phyloP scores from a whole-genome alignment of 2,113 vertebrate species.

The Bettongia penicillata region DNA sequence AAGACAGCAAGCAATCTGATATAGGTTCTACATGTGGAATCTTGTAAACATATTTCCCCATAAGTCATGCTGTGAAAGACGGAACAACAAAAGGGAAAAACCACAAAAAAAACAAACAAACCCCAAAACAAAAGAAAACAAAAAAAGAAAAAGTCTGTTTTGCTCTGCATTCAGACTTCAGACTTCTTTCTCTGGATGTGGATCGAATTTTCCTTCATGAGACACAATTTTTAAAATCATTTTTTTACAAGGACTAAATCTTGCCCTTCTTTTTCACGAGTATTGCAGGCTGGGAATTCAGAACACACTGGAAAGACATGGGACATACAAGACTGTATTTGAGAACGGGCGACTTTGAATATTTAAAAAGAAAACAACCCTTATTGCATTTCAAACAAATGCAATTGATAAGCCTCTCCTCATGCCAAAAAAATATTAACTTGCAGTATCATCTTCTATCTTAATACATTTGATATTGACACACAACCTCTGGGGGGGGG shows the following conservation, averaged over 20 bases:
- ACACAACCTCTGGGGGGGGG: not conserved
- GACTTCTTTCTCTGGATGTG: too few species aligned
- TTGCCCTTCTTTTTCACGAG: constrained; percentile 25
- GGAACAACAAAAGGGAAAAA: too few species aligned
- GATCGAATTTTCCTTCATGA: too few species aligned
- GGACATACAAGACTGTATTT: not conserved
- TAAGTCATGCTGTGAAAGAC: too few species aligned
- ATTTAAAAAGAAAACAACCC: constrained; percentile 52
- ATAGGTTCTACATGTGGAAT: too few species aligned
- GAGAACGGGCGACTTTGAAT: not conserved
- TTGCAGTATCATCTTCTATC: constrained; percentile 28
- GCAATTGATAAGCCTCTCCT: constrained; percentile 20
- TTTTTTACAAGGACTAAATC: not conserved
- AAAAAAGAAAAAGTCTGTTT: too few species aligned
- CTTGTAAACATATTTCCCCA: too few species aligned
- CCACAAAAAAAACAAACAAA: too few species aligned
- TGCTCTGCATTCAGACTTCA: too few species aligned
- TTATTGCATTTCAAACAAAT: constrained; percentile 3
- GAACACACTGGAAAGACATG: constrained; percentile 7
- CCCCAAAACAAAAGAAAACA: too few species aligned
- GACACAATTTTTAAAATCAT: not conserved
- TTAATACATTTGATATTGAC: constrained; percentile 11
- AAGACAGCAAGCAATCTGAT: too few species aligned
- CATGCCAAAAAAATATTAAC: constrained; percentile 44
- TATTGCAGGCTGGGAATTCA: constrained; percentile 26